Conservation (phyloP, 2,888 invertebrate species). For the Pammene fasciana region DNA sequence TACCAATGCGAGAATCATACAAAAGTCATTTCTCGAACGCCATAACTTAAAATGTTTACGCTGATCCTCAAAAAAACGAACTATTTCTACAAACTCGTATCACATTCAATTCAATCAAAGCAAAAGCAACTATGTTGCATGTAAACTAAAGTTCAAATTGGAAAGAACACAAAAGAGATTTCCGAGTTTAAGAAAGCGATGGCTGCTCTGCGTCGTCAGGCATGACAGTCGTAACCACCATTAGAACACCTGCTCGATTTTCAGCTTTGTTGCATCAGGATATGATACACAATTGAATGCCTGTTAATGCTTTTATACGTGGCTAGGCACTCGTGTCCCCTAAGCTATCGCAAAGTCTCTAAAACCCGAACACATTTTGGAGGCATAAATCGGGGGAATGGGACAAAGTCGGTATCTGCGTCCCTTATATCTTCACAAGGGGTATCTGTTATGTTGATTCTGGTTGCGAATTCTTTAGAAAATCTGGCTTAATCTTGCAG, state of each 20-base stretch:
- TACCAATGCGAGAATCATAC: slow-evolving; percentile 7
- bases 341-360: slow-evolving; percentile 36
- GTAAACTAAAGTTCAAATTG: background rate
- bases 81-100: background rate
- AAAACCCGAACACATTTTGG: slow-evolving; percentile 34
- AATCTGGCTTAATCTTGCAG: background rate
- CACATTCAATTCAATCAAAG: background rate
- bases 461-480: slow-evolving; percentile 2
- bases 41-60: slow-evolving; percentile 17
- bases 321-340: slow-evolving; percentile 1
- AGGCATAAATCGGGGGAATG: slow-evolving; percentile 37
- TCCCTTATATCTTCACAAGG: slow-evolving; percentile 18
- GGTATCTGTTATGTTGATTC: slow-evolving; percentile 22
- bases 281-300: too few relatives aligned
- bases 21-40: slow-evolving; percentile 3
- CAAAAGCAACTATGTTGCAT: background rate
- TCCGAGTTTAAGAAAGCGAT: background rate
- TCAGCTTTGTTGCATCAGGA: too few relatives aligned
- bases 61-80: background rate
- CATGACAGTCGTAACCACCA: too few relatives aligned
- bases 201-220: background rate
- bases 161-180: background rate
- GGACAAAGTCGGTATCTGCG: slow-evolving; percentile 32
- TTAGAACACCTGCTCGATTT: too few relatives aligned
- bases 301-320: too few relatives aligned